Evolutionary conservation across 2,113 vertebrate species (phyloP).

Genomic region (Camarhynchus parvulus): DNA sequence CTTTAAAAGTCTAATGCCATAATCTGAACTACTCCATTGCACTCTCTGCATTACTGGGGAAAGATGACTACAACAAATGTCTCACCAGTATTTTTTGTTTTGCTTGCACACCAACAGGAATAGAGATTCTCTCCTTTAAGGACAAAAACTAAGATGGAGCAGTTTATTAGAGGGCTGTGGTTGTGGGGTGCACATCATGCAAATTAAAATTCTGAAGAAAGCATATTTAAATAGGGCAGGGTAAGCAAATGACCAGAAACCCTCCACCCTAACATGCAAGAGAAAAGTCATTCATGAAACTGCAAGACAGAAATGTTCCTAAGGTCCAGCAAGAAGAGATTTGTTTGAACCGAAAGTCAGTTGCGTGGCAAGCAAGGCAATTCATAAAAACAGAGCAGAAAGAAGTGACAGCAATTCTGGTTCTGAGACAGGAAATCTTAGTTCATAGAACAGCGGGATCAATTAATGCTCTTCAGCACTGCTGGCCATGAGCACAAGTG

Average conservation of each 20-base stretch:
- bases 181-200: too few species aligned
- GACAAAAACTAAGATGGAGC: not conserved
- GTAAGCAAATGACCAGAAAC: not conserved
- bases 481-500: fast-evolving
- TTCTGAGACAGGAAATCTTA: not conserved
- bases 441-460: not conserved
- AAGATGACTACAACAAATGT: not conserved
- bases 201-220: not conserved
- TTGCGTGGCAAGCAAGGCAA: not conserved
- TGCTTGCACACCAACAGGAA: not conserved
- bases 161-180: not conserved
- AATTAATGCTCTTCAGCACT: not conserved
- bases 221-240: not conserved
- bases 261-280: not conserved
- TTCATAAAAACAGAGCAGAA: not conserved
- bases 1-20: not conserved
- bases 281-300: not conserved
- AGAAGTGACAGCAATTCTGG: not conserved
- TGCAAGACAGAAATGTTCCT: not conserved
- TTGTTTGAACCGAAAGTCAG: not conserved
- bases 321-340: not conserved
- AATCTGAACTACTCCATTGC: not conserved
- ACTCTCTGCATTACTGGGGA: not conserved
- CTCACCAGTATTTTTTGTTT: not conserved
- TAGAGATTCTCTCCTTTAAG: not conserved